Evolutionary conservation across 2,113 vertebrate genomes (phyloP), one percentile per base, ranked within the genome.

Genomic region (Platysternon megacephalum): DNA sequence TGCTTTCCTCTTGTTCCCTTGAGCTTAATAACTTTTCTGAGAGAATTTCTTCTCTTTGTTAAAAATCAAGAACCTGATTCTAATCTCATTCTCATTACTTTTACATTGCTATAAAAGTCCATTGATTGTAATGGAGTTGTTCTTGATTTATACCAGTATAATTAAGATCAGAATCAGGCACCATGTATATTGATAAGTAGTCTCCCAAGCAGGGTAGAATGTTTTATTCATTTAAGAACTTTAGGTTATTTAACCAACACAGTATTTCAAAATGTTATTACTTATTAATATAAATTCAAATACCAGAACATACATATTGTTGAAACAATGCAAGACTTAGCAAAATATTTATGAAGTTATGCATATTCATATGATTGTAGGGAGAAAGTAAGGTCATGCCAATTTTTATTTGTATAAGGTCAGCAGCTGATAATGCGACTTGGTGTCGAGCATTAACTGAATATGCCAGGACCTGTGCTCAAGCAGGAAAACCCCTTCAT

Each of bases 371-470:
- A 44, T 82, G 35, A 84, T 48, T 58, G 58, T 58, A 83, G 12
- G n/a, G 19, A 46, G 22, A 89, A 87, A 95, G 74, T 91, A 76
- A 91, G 24, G 8, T 53, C 53, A 44, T 85, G 17, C 83, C 51
- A 19, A 1, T 58, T 92, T 85, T 96, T 91, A 11, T 91, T 84
- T 96, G 93, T 94, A 56, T 84, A 98, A 99, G 99, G 98, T 99
- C 99, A 94, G 98, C 97, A 93, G 97, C 97, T 81, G 98, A 96
- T 72, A 98, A 98, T 83, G 98, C 98, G 55, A 98, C 98, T 48
- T 99, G 99, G 98, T 99, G 99, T 97, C 98, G 99, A 97, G 99
- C 99, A 11, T 97, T 99, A 96, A 98, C 98, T 0, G 99, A 99
- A 94, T 99, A 99, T 46, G 98, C 99, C 91, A 98, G 99, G 81